Base-by-base conservation (phyloP, 1,140 invertebrate species). In the Drosophila albomicans region DNA sequence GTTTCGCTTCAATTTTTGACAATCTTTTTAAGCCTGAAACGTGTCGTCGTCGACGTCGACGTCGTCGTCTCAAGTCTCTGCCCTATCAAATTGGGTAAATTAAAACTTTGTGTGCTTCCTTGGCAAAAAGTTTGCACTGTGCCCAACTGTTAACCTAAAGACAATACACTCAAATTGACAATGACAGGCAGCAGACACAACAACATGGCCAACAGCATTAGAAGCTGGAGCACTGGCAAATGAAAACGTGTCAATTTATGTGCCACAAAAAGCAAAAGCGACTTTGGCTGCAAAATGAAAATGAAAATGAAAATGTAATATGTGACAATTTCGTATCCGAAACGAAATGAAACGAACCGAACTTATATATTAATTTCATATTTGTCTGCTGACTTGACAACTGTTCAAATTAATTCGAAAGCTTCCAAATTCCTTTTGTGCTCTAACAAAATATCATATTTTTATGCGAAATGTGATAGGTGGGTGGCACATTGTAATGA, bases 211-310 rank as follows among this genome's bases (percentile, higher is more conserved):
- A 49, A 68, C 75, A 82, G 78, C 66, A 58, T 35, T 1, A 11
- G 11, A 13, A 15, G 13, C 15, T 0, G 20, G 20, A 25, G 8
- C 13, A 56, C 28, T 25, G 4, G n/a, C 38, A 82, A 71, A 78
- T 73, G 71, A 64, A 79, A 70, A 73, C 75, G 73, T 90, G 85
- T 85, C 85, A 81, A 89, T 88, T 88, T 87, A 71, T 68, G 78
- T 80, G 56, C 25, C 15, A 67, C 57, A 74, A 63, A 52, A 63
- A 13, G 62, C 57, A 68, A 63, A 52, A 63, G 15, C 5, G 6
- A 61, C 43, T 68, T 51, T 38, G 48, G 16, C 28, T 38, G 1
- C 10, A 41, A n/a, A 49, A 5, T 30, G 4, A 32, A 71, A 49
- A 5, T 30, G 4, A 32, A 71, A 25, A 25, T 25, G 20, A 25